Base-by-base conservation (phyloP, 1,140 invertebrate species). In the Maniola jurtina region DNA sequence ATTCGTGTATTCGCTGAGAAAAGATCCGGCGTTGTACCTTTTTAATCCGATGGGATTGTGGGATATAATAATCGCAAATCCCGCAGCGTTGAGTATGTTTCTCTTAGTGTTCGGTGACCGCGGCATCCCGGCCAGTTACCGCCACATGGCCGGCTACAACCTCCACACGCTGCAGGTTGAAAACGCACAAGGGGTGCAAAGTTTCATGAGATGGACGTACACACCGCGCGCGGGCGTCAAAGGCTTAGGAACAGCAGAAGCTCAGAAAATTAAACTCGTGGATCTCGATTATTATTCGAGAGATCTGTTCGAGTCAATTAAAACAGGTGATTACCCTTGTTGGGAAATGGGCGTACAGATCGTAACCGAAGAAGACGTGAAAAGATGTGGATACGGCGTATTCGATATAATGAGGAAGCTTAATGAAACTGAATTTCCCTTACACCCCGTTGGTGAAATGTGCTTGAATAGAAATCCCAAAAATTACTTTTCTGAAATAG, bases 401-500 rank as follows among this genome's bases (percentile, higher is more conserved):
- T 95, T 95, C 72, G 94, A 95, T 80, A 76, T 94, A 6, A 95
- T 94, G 5, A 95, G 94, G 86, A 90, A 93, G 13, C 97, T 96
- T 95, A 93, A 96, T 1, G 96, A 97, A 66, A 86, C 89, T 8
- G 94, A 96, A 33, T 97, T 90, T 87, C 97, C 97, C 5, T 85
- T 98, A 48, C 96, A 96, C 48, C 94, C 94, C 3, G 95, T 98
- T 4, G 97, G 97, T 2, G 93, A 94, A 84, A 85, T 98, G 61
- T 95, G 96, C 1, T 91, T 98, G 25, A 94, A 97, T 80, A 92
- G 93, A 68, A 97, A 97, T 85, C 95, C 96, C 0, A 93, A 92
- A 42, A 98, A 97, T 83, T 97, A 97, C 81, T 97, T 96, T 83
- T 92, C 95, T 33, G 95, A 97, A 77, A 93, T 98, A 6, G 97